phyloP scores from a whole-genome alignment of 2,888 invertebrate genomes.

The Ferrisia virgata region DNA sequence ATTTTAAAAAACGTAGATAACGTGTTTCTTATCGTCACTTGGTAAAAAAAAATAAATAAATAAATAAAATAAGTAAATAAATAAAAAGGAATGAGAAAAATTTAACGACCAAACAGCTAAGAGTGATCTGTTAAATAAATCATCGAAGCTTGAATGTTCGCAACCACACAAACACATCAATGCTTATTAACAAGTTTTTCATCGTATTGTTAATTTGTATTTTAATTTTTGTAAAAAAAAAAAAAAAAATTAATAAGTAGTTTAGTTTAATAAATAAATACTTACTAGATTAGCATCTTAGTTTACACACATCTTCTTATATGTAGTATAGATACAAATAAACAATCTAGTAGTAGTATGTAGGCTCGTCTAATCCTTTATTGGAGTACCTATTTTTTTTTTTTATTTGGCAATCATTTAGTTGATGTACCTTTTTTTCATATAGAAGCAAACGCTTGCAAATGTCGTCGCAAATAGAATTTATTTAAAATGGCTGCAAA shows the following conservation, averaged over 20 bases:
- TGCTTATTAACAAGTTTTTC: constrained; percentile 7
- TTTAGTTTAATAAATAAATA: not conserved
- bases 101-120: not conserved
- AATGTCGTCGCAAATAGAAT: not conserved
- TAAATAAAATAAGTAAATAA: too few species aligned
- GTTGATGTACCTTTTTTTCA: not conserved
- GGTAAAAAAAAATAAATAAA: not conserved
- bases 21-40: not conserved
- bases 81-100: not conserved
- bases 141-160: constrained; percentile 21
- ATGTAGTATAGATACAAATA: not conserved
- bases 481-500: not conserved
- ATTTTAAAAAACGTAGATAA: not conserved
- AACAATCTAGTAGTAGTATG: not conserved
- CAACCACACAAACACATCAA: not conserved
- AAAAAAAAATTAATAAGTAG: not conserved
- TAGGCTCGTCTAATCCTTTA: not conserved
- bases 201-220: not conserved
- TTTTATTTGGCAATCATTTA: not conserved
- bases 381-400: too few species aligned
- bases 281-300: not conserved
- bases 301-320: not conserved
- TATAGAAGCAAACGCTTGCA: not conserved
- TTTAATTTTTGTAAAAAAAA: too few species aligned
- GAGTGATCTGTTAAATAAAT: not conserved